A percentile compares a stretch with the other conserved stretches of the same genome.
These are phyloP conservation scores for Paraplagusia blochii DNA, from an alignment of 2,113 vertebrate genomes.

Conservation along the genomic window DNA sequence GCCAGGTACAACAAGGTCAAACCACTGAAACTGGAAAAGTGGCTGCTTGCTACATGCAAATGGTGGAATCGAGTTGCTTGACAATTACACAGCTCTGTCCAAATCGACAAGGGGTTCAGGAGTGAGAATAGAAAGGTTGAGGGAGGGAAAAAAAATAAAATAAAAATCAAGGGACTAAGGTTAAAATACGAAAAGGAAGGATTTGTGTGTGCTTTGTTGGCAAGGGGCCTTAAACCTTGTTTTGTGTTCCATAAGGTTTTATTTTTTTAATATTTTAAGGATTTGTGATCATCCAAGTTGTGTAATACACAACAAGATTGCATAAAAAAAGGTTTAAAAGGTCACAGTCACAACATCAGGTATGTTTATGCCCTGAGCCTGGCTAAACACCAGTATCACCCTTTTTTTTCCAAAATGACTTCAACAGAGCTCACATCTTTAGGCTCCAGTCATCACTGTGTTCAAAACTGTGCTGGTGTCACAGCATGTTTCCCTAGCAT, in stretches of 20 bases:
- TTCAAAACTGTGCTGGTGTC: too few species aligned
- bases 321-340: too few species aligned
- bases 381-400: too few species aligned
- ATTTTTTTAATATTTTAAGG: constrained; percentile 61
- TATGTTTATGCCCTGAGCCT: too few species aligned
- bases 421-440: too few species aligned
- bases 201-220: constrained; percentile 49
- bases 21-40: constrained; percentile 71
- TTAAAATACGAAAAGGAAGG: constrained; percentile 51
- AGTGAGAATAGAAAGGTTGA: constrained; percentile 34
- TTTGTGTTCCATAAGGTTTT: constrained; percentile 68
- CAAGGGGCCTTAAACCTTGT: constrained; percentile 55
- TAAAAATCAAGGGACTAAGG: constrained; percentile 26
- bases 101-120: constrained; percentile 45
- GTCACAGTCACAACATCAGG: too few species aligned
- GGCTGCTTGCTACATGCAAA: constrained; percentile 67
- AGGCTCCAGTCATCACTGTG: too few species aligned
- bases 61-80: constrained; percentile 59
- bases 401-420: too few species aligned
- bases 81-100: constrained; percentile 64
- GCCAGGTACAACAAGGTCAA: constrained; percentile 75
- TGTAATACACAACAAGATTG: too few species aligned
- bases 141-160: constrained; percentile 32
- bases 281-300: constrained; percentile 69
- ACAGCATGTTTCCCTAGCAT: too few species aligned